Conservation (phyloP, 2,113 vertebrate species). For the Aviceda subcristata region DNA sequence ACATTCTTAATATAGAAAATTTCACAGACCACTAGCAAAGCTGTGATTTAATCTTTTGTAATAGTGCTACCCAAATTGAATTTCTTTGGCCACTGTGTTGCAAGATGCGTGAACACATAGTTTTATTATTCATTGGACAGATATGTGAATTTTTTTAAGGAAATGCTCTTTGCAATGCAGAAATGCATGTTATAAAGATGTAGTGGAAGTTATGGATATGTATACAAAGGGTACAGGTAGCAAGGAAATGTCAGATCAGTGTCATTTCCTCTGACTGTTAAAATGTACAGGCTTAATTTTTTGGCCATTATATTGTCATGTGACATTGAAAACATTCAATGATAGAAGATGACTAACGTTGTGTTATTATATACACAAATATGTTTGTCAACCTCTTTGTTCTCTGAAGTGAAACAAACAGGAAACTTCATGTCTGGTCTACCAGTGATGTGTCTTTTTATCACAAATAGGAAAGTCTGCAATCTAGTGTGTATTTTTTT, state of each 20-base stretch:
- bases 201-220: not conserved
- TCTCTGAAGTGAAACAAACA: constrained; percentile 20
- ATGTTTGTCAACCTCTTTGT: not conserved
- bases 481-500: not conserved
- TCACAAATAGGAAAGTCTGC: not conserved
- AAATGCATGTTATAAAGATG: not conserved
- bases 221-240: not conserved
- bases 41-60: not conserved
- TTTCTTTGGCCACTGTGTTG: not conserved
- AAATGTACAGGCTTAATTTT: not conserved
- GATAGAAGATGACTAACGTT: not conserved
- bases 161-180: not conserved
- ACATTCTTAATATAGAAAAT: not conserved
- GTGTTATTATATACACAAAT: not conserved
- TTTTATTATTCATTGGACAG: not conserved
- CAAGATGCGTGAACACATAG: not conserved
- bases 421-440: not conserved
- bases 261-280: not conserved
- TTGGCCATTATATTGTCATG: not conserved
- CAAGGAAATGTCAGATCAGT: not conserved
- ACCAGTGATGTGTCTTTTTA: not conserved
- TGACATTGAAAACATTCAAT: not conserved
- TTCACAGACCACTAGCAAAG: not conserved
- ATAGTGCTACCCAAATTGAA: not conserved
- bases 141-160: constrained; percentile 20